Percentiles rank a stretch among this genome's conserved stretches.
phyloP scores from a whole-genome alignment of 2,888 invertebrate genomes.

The Proisotoma minuta region DNA sequence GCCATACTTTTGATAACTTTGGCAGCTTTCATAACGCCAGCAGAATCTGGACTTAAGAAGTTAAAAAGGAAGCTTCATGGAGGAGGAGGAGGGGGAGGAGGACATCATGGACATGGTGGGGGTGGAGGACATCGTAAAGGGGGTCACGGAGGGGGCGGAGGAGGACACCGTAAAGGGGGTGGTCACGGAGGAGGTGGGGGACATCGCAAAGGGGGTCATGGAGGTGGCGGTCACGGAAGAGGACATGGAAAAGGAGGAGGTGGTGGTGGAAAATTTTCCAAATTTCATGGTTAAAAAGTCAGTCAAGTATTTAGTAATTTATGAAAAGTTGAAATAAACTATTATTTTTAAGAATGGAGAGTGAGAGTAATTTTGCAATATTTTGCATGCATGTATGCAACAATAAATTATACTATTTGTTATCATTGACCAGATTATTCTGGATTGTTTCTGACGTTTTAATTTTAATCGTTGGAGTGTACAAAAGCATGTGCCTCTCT shows the following conservation, averaged over 20 bases:
- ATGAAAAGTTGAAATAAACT: too few relatives aligned
- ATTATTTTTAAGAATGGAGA: too few relatives aligned
- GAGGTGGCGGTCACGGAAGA: neutral
- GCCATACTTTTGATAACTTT: neutral
- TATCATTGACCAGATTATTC: too few relatives aligned
- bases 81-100: neutral
- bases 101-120: neutral
- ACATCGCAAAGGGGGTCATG: neutral
- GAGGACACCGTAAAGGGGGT: neutral
- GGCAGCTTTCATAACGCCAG: neutral
- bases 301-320: too few relatives aligned
- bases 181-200: neutral
- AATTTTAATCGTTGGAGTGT: too few relatives aligned
- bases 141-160: neutral
- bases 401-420: too few relatives aligned
- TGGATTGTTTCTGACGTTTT: too few relatives aligned
- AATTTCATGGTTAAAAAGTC: too few relatives aligned
- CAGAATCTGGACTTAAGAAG: constrained; percentile 1
- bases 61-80: neutral
- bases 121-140: neutral
- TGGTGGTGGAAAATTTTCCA: neutral
- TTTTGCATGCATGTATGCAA: too few relatives aligned
- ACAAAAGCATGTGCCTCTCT: too few relatives aligned
- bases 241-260: neutral
- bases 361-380: too few relatives aligned